phyloP scores from a whole-genome alignment of 2,797 vertebrate species.

The Bradypodion ventrale region DNA sequence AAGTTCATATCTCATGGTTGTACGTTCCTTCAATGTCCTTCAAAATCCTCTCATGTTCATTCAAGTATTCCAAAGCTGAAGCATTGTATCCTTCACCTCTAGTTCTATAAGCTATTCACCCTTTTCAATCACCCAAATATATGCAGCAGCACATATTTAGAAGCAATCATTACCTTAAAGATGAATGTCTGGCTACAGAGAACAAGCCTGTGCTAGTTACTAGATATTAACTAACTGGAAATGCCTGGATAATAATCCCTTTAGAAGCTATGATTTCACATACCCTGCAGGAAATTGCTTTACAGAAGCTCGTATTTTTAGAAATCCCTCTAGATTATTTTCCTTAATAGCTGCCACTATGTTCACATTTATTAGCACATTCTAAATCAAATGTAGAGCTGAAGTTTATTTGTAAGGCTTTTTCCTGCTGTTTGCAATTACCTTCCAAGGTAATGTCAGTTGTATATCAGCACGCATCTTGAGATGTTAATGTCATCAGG shows the following conservation, averaged over 20 bases:
- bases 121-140: conserved; percentile 1
- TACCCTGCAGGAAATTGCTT: conserved; percentile 23
- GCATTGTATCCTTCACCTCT: not conserved
- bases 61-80: not conserved
- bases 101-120: not conserved
- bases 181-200: not conserved
- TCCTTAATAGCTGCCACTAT: conserved; percentile 40
- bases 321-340: conserved; percentile 35
- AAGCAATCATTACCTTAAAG: not conserved
- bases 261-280: not conserved
- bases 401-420: conserved; percentile 37
- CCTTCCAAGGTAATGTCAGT: conserved; percentile 52
- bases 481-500: conserved; percentile 51
- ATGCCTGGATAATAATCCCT: conserved; percentile 15
- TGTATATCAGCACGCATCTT: conserved; percentile 25
- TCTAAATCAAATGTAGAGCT: conserved; percentile 45
- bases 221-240: conserved; percentile 35
- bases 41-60: not conserved
- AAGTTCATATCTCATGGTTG: not conserved
- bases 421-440: conserved; percentile 50
- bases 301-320: conserved; percentile 37
- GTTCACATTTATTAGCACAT: conserved; percentile 45
- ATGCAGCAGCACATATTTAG: not conserved
- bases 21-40: not conserved
- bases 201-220: conserved; percentile 16